A percentile compares a stretch with the other conserved stretches of the same genome.
Evolutionary conservation across 2,888 invertebrate species (phyloP).

Genomic region (Mythimna lalbum): DNA sequence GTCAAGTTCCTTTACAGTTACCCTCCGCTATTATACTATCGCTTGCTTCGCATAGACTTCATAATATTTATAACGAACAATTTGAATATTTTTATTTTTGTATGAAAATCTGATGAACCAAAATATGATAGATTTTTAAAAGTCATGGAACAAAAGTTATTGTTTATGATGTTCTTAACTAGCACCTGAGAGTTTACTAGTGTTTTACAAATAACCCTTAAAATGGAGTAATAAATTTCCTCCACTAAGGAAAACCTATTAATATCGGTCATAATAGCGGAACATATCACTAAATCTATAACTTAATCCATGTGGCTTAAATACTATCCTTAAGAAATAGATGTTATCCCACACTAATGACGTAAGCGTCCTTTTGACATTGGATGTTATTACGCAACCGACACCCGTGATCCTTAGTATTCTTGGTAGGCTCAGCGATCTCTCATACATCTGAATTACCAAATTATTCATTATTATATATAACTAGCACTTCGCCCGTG

Average conservation of each 20-base stretch:
- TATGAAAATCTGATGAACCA: no score
- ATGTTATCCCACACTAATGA: neutral
- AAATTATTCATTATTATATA: slow-evolving; percentile 8
- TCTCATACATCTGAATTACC: neutral
- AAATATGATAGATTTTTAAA: no score
- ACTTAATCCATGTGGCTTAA: slow-evolving; percentile 9
- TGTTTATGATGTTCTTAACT: no score
- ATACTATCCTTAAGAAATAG: neutral
- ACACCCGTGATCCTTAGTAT: neutral
- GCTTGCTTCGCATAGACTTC: no score
- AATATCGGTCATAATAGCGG: neutral
- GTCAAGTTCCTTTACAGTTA: no score
- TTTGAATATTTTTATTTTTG: no score
- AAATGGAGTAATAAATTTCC: neutral
- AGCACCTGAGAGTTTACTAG: no score
- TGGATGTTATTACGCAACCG: slow-evolving; percentile 4
- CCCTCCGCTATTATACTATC: no score
- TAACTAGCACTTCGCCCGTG: no score
- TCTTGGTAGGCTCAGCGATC: neutral
- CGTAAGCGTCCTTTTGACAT: slow-evolving; percentile 5
- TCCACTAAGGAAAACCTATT: neutral
- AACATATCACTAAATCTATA: slow-evolving; percentile 4
- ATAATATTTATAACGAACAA: no score
- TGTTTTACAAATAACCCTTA: no score
- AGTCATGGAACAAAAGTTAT: no score